A percentile compares a stretch with the other conserved stretches of the same genome.
Conservation (phyloP, 2,113 vertebrate genomes). For the Sinocyclocheilus anshuiensis region DNA sequence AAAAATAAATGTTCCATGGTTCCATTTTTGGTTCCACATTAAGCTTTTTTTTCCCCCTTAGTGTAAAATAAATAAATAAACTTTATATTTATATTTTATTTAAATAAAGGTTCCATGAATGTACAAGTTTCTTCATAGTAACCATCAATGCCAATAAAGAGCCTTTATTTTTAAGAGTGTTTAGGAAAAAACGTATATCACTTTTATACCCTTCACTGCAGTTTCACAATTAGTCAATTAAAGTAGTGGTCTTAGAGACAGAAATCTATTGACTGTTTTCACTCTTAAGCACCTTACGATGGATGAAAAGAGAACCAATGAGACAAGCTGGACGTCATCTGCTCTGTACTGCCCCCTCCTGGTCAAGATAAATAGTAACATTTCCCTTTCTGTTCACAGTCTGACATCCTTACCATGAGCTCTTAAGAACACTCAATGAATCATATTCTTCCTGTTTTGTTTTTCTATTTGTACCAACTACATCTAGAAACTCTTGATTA, state of each 20-base stretch:
- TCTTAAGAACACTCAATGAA: not conserved
- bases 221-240: not conserved
- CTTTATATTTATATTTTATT: too few species aligned
- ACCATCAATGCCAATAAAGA: not conserved
- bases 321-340: not conserved
- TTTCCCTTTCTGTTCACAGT: not conserved
- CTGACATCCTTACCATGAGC: not conserved
- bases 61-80: too few species aligned
- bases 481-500: not conserved
- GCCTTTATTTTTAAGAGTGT: not conserved
- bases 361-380: conserved; percentile 15
- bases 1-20: not conserved
- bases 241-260: not conserved
- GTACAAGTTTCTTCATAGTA: not conserved
- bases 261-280: not conserved
- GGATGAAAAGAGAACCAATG: not conserved
- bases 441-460: not conserved
- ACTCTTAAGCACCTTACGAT: not conserved
- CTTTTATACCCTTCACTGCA: not conserved
- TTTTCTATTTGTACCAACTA: not conserved
- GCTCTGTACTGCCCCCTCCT: conserved; percentile 53
- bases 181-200: not conserved
- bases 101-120: not conserved
- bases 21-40: too few species aligned
- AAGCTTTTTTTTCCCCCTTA: too few species aligned